Evolutionary conservation across 1,140 invertebrate species (phyloP).

Genomic region (Drosophila tsacasi): DNA sequence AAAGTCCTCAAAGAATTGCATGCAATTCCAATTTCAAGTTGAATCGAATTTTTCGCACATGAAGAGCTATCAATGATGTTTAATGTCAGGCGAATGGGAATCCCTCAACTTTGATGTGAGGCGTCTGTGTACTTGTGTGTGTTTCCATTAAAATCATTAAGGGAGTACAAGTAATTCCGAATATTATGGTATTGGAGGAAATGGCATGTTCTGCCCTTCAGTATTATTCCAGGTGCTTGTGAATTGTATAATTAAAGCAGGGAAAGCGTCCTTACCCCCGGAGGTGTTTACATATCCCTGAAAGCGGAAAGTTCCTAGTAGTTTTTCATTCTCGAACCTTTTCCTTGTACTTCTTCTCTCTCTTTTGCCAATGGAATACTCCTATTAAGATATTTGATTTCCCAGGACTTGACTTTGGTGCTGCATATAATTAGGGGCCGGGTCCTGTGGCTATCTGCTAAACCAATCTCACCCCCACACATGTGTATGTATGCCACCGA

Average conservation of each 20-base stretch:
- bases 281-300: neutral
- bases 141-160: conserved; percentile 39
- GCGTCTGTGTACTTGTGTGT: conserved; percentile 10
- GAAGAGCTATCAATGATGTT: conserved; percentile 51
- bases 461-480: conserved; percentile 5
- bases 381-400: conserved; percentile 36
- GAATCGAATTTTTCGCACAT: conserved; percentile 48
- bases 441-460: neutral
- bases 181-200: conserved; percentile 11
- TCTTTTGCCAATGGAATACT: conserved; percentile 13
- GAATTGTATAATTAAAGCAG: neutral
- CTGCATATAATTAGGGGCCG: conserved; percentile 54
- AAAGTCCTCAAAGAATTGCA: conserved; percentile 33
- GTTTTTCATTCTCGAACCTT: neutral
- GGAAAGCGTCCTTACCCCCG: neutral
- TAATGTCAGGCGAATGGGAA: conserved; percentile 33
- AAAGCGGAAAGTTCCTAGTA: neutral
- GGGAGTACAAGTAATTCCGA: conserved; percentile 22
- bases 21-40: conserved; percentile 43
- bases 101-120: conserved; percentile 46
- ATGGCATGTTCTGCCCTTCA: neutral
- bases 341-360: neutral
- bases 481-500: conserved; percentile 8
- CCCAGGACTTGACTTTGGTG: conserved; percentile 6
- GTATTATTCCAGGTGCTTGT: conserved; percentile 5